Evolutionary conservation across 2,113 vertebrate species (phyloP).

Genomic region (Sakesphorus luctuosus): DNA sequence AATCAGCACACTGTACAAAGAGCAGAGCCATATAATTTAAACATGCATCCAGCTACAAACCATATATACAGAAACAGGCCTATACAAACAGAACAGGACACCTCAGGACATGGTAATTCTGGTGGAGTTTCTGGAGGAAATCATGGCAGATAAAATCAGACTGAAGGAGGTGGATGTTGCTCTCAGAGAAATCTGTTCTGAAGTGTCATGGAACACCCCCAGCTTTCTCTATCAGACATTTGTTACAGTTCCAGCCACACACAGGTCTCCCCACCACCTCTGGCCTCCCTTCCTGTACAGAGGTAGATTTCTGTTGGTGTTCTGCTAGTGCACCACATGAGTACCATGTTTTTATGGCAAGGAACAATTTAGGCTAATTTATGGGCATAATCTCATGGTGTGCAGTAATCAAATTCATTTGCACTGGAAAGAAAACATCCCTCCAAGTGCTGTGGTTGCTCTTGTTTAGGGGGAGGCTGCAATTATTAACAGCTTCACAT

Average conservation of each 20-base stretch:
- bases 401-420: background rate
- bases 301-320: slow-evolving; percentile 53
- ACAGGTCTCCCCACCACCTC: background rate
- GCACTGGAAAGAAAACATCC: background rate
- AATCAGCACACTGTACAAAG: slow-evolving; percentile 21
- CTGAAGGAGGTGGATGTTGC: background rate
- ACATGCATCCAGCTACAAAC: slow-evolving; percentile 48
- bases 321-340: slow-evolving; percentile 26
- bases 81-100: slow-evolving; percentile 36
- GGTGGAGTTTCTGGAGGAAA: background rate
- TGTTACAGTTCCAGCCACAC: background rate
- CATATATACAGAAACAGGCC: slow-evolving; percentile 56
- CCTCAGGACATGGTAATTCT: background rate
- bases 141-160: background rate
- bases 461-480: background rate
- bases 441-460: background rate
- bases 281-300: slow-evolving; percentile 13
- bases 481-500: background rate
- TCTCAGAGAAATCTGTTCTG: background rate
- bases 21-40: slow-evolving; percentile 58
- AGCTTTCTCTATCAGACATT: background rate
- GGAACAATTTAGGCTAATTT: background rate
- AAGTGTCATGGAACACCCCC: background rate
- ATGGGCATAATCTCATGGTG: background rate
- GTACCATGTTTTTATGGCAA: background rate